Evolutionary conservation across 2,797 vertebrate genomes (phyloP), one percentile per base, ranked within the genome.

Genomic region (Arrhamphus sclerolepis): DNA sequence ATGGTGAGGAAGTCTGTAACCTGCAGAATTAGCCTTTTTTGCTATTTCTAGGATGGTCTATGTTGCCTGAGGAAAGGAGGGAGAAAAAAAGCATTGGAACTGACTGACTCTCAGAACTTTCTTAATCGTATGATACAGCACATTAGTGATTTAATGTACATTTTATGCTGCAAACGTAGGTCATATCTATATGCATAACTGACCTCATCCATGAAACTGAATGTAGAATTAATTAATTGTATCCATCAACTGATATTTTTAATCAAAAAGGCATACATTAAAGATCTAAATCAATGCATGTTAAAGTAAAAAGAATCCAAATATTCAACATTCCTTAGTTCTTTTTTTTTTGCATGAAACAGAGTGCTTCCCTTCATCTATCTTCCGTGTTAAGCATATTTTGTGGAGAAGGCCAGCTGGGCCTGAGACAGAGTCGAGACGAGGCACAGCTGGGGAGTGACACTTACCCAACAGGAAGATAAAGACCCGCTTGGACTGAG

Each of bases 1-100:
- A 63, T 66, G 50, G 47, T 7, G n/a, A 55, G 29, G 26, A 51
- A 62, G 46, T 80, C 71, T 82, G 75, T 81, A 82, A 80, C 81
- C 49, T 42, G 67, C 53, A 47, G 77, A 82, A 73, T 76, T 60
- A 43, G n/a, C 58, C 44, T 77, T 58, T 72, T 58, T 70, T 70
- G 29, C 61, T 40, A 41, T 59, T 64, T 70, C 61, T 83, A 40
- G 53, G 26, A 66, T 62, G 17, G 18, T 41, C 60, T 44, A 49
- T 42, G 65, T 16, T 47, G 73, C 68, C 57, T 39, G 9, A 28
- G 61, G 63, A 72, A 74, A 75, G 29, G 1, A 39, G 55, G 40
- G 24, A 70, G 62, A 74, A 62, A 67, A 43, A 22, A 26, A 19
- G 19, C 50, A 53, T 60, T 61, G 54, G 34, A 38, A 38, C 4